phyloP scores from a whole-genome alignment of 2,888 invertebrate species.

The Ryuthela nishihirai region DNA sequence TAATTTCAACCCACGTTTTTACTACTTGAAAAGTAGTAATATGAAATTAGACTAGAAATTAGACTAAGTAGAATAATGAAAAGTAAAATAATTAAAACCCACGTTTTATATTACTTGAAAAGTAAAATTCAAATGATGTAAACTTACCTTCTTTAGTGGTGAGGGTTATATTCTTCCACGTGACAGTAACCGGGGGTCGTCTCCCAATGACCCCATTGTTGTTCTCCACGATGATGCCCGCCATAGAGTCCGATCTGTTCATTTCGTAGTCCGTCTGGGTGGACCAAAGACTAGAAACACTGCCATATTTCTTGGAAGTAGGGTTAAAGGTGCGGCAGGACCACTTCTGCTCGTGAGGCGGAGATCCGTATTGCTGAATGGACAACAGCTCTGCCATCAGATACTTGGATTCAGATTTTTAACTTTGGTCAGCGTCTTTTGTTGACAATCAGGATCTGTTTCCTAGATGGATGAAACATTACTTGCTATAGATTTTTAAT shows the following conservation, averaged over 20 bases:
- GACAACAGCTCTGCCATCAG: constrained; percentile 29
- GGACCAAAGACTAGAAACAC: constrained; percentile 1
- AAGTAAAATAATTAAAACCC: too few relatives aligned
- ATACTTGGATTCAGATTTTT: too few relatives aligned
- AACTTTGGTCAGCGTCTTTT: too few relatives aligned
- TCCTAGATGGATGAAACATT: too few relatives aligned
- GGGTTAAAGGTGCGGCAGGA: constrained; percentile 6
- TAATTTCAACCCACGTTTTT: too few relatives aligned
- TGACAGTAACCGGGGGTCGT: constrained; percentile 13
- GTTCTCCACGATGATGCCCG: not conserved
- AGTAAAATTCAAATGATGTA: too few relatives aligned
- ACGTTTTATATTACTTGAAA: too few relatives aligned
- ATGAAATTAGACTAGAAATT: too few relatives aligned
- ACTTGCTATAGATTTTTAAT: too few relatives aligned
- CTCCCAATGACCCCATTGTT: not conserved
- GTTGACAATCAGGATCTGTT: too few relatives aligned
- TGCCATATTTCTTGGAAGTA: not conserved
- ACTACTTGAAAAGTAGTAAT: too few relatives aligned
- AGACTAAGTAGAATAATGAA: too few relatives aligned
- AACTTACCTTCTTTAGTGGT: constrained; percentile 12
- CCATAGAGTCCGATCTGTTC: not conserved
- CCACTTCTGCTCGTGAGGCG: constrained; percentile 14
- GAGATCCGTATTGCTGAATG: constrained; percentile 20
- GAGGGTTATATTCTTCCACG: constrained; percentile 18
- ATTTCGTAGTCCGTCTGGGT: constrained; percentile 2